phyloP scores from a whole-genome alignment of 2,888 invertebrate species.

The Xestobium rufovillosum region DNA sequence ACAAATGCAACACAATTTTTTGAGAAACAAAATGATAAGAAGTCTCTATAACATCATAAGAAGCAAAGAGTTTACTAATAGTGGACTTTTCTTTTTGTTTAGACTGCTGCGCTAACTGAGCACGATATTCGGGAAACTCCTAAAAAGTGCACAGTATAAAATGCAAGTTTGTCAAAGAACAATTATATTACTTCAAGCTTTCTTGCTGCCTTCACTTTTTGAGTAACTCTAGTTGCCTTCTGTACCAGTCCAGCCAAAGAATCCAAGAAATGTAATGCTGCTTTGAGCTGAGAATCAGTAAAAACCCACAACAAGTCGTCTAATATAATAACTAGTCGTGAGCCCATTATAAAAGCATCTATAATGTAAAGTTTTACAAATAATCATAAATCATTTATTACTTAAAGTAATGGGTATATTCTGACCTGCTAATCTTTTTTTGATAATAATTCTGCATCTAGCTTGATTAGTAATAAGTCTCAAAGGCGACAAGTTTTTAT shows the following conservation, averaged over 20 bases:
- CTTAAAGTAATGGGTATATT: conserved; percentile 5
- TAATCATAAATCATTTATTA: conserved; percentile 3
- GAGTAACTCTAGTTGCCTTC: conserved; percentile 69
- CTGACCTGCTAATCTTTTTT: conserved; percentile 80
- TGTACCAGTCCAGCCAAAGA: conserved; percentile 77
- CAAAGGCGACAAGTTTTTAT: conserved; percentile 75
- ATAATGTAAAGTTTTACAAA: conserved; percentile 31
- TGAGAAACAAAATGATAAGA: conserved; percentile 94
- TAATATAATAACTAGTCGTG: conserved; percentile 82
- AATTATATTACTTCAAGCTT: conserved; percentile 58
- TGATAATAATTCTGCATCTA: conserved; percentile 89
- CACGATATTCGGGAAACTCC: conserved; percentile 67
- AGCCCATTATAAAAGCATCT: conserved; percentile 92
- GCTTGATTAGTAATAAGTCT: conserved; percentile 90
- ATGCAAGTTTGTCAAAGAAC: conserved; percentile 13
- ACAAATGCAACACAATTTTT: conserved; percentile 90
- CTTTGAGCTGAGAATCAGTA: conserved; percentile 91
- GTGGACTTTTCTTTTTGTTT: conserved; percentile 41
- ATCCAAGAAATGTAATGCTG: conserved; percentile 83
- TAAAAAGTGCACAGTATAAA: conserved; percentile 29
- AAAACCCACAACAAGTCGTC: conserved; percentile 97
- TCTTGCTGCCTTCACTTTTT: conserved; percentile 74
- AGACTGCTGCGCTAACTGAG: conserved; percentile 57
- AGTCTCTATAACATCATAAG: conserved; percentile 93
- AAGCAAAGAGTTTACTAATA: conserved; percentile 58